These are phyloP conservation scores for Noctua fimbriata DNA, from an alignment of 2,888 invertebrate genomes.

Conservation along the genomic window DNA sequence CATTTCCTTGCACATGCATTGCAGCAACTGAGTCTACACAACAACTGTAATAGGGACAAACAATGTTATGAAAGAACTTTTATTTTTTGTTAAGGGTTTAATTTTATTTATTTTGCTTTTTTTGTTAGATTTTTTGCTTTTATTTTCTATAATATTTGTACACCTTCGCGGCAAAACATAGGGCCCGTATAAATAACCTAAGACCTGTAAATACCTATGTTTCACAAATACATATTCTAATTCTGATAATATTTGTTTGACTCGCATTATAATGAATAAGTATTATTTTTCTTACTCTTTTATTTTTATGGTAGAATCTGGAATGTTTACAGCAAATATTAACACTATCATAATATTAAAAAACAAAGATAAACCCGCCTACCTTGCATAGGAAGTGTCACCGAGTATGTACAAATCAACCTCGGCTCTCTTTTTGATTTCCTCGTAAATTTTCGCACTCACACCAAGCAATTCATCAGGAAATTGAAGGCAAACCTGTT, in stretches of 20 bases:
- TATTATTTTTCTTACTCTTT: neutral
- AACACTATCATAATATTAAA: neutral
- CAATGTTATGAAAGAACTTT: neutral
- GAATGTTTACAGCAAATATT: neutral
- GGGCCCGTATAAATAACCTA: no score
- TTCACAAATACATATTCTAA: no score
- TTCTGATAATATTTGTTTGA: conserved; percentile 5
- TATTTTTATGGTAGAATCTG: neutral
- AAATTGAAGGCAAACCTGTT: conserved; percentile 97
- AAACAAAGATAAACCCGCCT: conserved; percentile 51
- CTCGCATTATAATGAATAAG: neutral
- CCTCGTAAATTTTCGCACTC: conserved; percentile 92
- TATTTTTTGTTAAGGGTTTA: no score
- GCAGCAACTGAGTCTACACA: conserved; percentile 97
- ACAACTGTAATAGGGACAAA: conserved; percentile 91
- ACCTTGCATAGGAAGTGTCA: conserved; percentile 97
- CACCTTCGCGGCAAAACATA: no score
- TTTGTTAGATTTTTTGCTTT: no score
- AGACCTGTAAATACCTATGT: no score
- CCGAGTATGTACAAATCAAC: conserved; percentile 94
- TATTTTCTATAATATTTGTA: no score
- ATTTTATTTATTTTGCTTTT: no score
- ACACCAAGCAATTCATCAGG: conserved; percentile 94
- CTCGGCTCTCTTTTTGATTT: conserved; percentile 84
- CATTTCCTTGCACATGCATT: conserved; percentile 95